These are phyloP conservation scores for Choristoneura rosaceana DNA, from an alignment of 2,888 invertebrate species.

Conservation along the genomic window DNA sequence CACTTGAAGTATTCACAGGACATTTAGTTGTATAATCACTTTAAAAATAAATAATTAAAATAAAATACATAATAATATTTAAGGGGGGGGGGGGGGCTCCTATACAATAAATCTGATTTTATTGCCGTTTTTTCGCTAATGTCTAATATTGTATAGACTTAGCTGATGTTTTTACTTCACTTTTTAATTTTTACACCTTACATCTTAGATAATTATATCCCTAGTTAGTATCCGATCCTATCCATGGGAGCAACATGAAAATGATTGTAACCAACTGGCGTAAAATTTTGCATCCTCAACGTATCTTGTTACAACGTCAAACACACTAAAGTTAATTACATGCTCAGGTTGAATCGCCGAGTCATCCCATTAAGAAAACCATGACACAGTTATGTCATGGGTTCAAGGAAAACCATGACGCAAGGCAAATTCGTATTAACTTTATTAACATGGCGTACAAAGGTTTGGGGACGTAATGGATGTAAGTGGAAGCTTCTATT, in stretches of 20 bases:
- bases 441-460: conserved; percentile 5
- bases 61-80: no score
- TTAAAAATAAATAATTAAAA: no score
- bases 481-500: neutral
- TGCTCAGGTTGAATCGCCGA: conserved; percentile 3
- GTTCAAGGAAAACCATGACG: conserved; percentile 10
- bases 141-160: no score
- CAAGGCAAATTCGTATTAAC: conserved; percentile 2
- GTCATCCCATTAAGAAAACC: conserved; percentile 8
- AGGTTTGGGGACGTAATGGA: neutral
- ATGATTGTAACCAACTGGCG: neutral
- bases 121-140: no score
- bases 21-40: no score
- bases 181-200: no score
- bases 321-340: conserved; percentile 6
- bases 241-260: neutral
- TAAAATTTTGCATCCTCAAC: conserved; percentile 2
- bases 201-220: no score
- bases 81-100: no score
- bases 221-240: neutral
- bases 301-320: neutral
- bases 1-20: no score
- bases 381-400: conserved; percentile 12
- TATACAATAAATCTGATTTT: no score
- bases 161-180: no score